Conservation (phyloP, 2,113 vertebrate genomes). For the Pituophis catenifer region DNA sequence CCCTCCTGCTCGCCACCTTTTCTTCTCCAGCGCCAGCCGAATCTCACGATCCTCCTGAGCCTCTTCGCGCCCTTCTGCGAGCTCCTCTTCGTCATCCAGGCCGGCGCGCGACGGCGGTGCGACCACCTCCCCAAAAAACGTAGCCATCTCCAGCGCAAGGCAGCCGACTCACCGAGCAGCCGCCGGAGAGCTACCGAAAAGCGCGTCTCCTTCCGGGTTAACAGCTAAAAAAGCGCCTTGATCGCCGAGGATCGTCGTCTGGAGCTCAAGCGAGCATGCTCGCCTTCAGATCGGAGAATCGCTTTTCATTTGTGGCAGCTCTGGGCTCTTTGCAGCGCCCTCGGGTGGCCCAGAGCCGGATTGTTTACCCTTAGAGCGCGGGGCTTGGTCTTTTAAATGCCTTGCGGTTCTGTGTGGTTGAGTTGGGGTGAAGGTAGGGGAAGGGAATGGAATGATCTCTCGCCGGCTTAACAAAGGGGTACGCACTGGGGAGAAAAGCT, state of each 20-base stretch:
- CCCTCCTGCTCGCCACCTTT: constrained; percentile 55
- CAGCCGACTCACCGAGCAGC: background rate
- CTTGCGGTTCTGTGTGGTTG: background rate
- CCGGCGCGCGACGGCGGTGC: constrained; percentile 67
- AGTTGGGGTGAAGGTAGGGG: background rate
- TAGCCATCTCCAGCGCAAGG: constrained; percentile 59
- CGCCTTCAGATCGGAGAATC: background rate
- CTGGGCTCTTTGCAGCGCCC: background rate
- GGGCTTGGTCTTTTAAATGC: background rate
- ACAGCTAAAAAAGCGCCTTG: no score
- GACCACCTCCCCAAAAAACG: constrained; percentile 78
- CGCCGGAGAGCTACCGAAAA: background rate
- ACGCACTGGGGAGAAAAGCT: background rate
- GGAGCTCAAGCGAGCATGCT: background rate
- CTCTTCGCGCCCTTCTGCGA: constrained; percentile 40
- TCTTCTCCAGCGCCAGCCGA: constrained; percentile 66
- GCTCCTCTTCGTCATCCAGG: constrained; percentile 69
- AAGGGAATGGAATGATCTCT: background rate
- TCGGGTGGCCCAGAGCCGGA: background rate
- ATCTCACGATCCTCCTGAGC: constrained; percentile 70
- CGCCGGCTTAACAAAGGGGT: background rate
- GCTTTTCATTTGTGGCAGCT: background rate
- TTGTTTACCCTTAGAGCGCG: background rate
- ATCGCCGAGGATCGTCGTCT: background rate
- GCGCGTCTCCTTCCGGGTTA: constrained; percentile 6